Evolutionary conservation across 2,797 vertebrate genomes (phyloP), one percentile per base, ranked within the genome.

Genomic region (Melanotaenia nigrans): DNA sequence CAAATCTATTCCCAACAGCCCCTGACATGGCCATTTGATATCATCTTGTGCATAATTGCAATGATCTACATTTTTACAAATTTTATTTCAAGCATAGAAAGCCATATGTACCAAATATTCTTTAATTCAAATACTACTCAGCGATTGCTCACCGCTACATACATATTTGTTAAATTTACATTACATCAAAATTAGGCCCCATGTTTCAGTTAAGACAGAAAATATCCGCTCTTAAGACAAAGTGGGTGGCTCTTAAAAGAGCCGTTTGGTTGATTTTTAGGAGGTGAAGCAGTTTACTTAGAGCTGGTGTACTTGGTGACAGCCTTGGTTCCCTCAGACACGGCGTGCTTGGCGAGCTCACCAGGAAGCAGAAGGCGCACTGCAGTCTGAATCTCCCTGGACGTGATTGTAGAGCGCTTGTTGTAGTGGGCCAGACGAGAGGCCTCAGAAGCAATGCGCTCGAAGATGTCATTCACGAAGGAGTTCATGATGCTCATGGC

Each of bases 191-290:
- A 25, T 25, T 25, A 25, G 25, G 25, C 25, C 25, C 25, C 25
- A 25, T 25, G 25, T 25, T 33, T 4, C 32, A 33, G 4, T 33
- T 33, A 5, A 16, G 16, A 16, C 16, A 47, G 20, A 18, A 6
- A 47, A 16, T 24, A 1, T 25, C 24, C 12, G 18, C 30, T 35
- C 10, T 22, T 11, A 4, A n/a, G 10, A 35, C 4, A n/a, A 13
- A 35, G 32, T 58, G 18, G 45, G 42, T 33, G 61, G 61, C 61
- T 63, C 61, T 63, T 63, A 63, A 47, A 63, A 63, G 61, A 63
- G 61, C 61, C 61, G 18, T 63, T 63, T 24, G 22, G 14, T 30
- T 53, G 51, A 0, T 2, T 0, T n/a, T 12, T 1, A 1, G 9
- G 0, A 1, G 22, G 11, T 0, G 11, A 1, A 12, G 9, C 3